These are phyloP conservation scores for Coptodon bakossiorum DNA, from an alignment of 2,113 vertebrate genomes.

Conservation along the genomic window DNA sequence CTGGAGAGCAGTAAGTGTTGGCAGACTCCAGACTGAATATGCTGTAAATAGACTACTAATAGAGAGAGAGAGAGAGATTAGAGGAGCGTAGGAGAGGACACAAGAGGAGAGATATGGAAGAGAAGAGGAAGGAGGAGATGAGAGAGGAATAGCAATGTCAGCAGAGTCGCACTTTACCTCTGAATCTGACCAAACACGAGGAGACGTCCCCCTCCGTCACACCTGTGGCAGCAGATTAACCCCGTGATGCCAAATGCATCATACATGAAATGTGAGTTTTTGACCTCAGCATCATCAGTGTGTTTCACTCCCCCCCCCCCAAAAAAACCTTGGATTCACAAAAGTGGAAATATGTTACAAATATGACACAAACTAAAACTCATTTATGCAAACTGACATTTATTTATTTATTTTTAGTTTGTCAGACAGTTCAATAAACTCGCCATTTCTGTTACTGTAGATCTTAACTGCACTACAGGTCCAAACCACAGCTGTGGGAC, in stretches of 20 bases:
- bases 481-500: neutral
- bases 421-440: neutral
- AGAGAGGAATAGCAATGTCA: constrained; percentile 56
- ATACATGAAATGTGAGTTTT: accelerated
- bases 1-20: constrained; percentile 58
- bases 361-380: neutral
- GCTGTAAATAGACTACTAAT: constrained; percentile 71
- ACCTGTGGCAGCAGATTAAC: constrained; percentile 28
- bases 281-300: neutral
- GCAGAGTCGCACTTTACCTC: neutral
- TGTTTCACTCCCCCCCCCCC: accelerated
- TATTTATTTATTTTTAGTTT: neutral
- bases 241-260: neutral
- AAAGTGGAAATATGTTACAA: neutral
- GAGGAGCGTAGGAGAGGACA: constrained; percentile 54
- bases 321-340: neutral
- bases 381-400: neutral
- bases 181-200: neutral
- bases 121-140: constrained; percentile 34
- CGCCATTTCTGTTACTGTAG: neutral
- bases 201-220: neutral
- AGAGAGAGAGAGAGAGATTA: constrained; percentile 58
- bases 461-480: neutral
- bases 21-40: constrained; percentile 53
- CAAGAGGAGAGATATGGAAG: constrained; percentile 57